phyloP scores from a whole-genome alignment of 35 echinoderm and acorn worm species.

The Amphiura filiformis region DNA sequence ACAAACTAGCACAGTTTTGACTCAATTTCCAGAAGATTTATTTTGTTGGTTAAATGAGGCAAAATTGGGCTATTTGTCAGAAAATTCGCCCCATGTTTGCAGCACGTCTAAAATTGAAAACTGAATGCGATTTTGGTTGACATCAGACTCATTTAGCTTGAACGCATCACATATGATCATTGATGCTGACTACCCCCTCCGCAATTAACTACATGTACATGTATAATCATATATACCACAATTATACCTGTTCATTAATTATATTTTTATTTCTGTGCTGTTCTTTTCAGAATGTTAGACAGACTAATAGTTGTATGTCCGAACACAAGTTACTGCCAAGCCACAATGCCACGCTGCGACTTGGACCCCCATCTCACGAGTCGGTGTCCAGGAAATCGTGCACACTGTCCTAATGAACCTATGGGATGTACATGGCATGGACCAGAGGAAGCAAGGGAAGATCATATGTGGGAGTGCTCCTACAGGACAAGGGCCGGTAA shows the following conservation, averaged over 20 bases:
- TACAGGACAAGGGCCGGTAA: constrained; percentile 46
- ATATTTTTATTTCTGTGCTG: neutral
- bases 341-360: constrained; percentile 75
- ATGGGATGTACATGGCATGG: constrained; percentile 67
- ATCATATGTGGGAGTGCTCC: constrained; percentile 70
- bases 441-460: constrained; percentile 41
- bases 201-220: too few species aligned
- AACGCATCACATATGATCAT: too few species aligned
- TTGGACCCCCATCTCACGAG: constrained; percentile 85
- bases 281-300: constrained; percentile 81
- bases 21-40: too few species aligned
- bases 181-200: too few species aligned
- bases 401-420: constrained; percentile 60
- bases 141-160: too few species aligned
- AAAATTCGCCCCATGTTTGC: too few species aligned
- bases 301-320: constrained; percentile 89
- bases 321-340: constrained; percentile 84
- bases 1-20: too few species aligned
- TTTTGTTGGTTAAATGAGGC: too few species aligned
- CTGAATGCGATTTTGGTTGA: too few species aligned
- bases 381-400: constrained; percentile 66
- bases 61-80: too few species aligned
- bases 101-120: too few species aligned
- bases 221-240: too few species aligned
- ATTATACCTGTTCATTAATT: neutral